Conservation (phyloP, 2,888 invertebrate genomes). For the Eilema depressum region DNA sequence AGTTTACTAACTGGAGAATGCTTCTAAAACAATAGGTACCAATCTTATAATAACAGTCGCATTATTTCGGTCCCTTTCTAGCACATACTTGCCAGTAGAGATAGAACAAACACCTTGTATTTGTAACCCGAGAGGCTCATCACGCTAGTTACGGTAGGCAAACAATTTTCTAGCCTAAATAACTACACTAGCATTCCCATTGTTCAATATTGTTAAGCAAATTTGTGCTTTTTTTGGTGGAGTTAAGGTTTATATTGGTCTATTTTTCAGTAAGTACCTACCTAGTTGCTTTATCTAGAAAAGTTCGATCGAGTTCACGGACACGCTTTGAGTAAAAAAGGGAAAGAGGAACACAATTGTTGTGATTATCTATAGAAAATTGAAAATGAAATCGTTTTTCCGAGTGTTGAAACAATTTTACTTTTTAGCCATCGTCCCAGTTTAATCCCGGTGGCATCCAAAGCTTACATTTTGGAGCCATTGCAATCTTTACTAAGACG, state of each 20-base stretch:
- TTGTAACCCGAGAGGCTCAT: neutral
- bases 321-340: neutral
- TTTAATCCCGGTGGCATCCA: too few species aligned
- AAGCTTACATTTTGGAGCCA: too few species aligned
- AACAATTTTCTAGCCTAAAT: slow-evolving; percentile 6
- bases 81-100: neutral
- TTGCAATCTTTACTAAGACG: too few species aligned
- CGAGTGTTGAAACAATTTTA: too few species aligned
- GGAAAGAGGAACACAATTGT: neutral
- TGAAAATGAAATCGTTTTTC: too few species aligned
- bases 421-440: too few species aligned
- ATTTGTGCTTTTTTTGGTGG: neutral
- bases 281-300: neutral
- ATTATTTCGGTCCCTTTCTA: neutral
- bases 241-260: neutral
- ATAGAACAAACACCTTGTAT: neutral
- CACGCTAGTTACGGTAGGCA: neutral
- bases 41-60: neutral
- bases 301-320: neutral
- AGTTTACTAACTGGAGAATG: too few species aligned
- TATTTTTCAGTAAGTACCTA: neutral
- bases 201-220: neutral
- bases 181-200: neutral
- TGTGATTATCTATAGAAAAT: neutral
- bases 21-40: too few species aligned